Evolutionary conservation across 2,113 vertebrate species (phyloP), one percentile per base, ranked within the genome.

Genomic region (Regulus satrapa): DNA sequence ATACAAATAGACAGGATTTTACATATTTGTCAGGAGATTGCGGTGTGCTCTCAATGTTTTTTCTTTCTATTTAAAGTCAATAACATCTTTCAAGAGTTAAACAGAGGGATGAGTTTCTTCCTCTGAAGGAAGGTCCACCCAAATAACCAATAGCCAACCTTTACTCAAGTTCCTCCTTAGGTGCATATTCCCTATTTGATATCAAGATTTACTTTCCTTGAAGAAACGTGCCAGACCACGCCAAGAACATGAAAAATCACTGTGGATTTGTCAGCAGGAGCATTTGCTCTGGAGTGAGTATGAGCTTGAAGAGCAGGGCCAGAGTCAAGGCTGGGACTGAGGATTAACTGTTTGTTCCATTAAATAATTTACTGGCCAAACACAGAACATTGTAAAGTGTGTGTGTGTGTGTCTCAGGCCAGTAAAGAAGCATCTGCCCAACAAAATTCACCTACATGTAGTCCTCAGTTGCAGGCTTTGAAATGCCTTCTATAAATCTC

Each of bases 301-400:
- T 0, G 4, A 93, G 61, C 62, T 85, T 31, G 38, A 82, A 77
- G 55, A 91, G 19, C 78, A 82, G 76, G 86, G 73, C 25, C 72
- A 80, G 84, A 88, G 63, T 85, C 94, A 91, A 61, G 71, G 75
- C 88, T 58, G 58, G 26, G 88, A 72, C 49, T 51, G 52, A 59
- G 67, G 89, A 94, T 88, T 76, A 77, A 92, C 68, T 93, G 51
- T 51, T 92, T 89, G 54, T 78, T 85, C 72, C 76, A 59, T 71
- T 92, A 82, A 81, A 92, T 66, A 92, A 89, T 87, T 79, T 61
- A 85, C 69, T 85, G 84, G 34, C 52, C 77, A 72, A 94, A 49
- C 45, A 62, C 8, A 23, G 46, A 94, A 49, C 58, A 24, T 40
- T 88, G 93, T 32, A 34, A 92, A 77, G 6, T 6, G 34, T 46